Evolutionary conservation across 2,888 invertebrate genomes (phyloP), one percentile per base, ranked within the genome.

Genomic region (Synergus gifuensis): DNA sequence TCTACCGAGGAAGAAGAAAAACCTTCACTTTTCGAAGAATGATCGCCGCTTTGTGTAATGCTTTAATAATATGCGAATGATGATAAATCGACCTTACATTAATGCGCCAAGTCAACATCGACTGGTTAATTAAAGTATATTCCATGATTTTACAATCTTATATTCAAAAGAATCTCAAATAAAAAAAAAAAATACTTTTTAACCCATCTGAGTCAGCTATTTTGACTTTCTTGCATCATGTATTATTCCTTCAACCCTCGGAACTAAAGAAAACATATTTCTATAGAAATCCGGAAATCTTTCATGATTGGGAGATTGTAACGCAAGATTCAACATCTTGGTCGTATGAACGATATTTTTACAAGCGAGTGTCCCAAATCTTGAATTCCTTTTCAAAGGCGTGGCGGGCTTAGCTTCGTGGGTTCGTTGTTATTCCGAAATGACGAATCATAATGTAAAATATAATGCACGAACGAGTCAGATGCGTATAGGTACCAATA

Each of bases 391-490:
- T 84, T 79, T 76, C 83, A 85, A 88, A 88, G 90, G 89, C 89
- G 89, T 89, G 90, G 89, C 89, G 84, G 82, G 83, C 79, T 78
- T 81, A 82, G 81, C 81, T 85, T 79, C 81, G 58, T 84, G 84
- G 80, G 87, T 88, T 90, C 89, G 90, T 91, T 91, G 89, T 91
- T 90, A 91, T 92, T 91, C 91, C 89, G 87, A 90, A 92, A 92
- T 92, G 91, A 91, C 91, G 91, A 91, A 91, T 91, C 92, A 91
- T 91, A 91, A 92, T 90, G 90, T 89, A 88, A 90, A 89, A 89
- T 90, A 90, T 84, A 83, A 84, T 84, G 80, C 81, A 54, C n/a
- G 36, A 54, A 54, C 60, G 60, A 60, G 12, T 60, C 60, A 22
- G 14, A 49, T 64, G 73, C 67, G 60, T 16, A 76, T 78, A 78